Evolutionary conservation across 2,797 vertebrate species (phyloP).

Genomic region (Pogonophryne albipinna): DNA sequence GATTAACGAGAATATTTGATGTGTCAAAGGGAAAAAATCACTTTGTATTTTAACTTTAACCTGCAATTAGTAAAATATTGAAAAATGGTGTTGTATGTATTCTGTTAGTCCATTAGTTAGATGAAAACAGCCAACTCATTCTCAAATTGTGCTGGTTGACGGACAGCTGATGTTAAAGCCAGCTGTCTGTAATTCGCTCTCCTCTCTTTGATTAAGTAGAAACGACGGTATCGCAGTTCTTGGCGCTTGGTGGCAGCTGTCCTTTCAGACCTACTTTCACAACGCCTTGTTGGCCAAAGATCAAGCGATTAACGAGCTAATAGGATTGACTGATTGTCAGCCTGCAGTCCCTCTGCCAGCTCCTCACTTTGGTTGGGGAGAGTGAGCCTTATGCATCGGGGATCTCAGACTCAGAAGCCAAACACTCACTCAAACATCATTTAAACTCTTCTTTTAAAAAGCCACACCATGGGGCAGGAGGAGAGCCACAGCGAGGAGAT

Average conservation of each 20-base stretch:
- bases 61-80: too few relatives aligned
- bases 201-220: not conserved
- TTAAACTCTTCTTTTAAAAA: not conserved
- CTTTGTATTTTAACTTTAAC: too few relatives aligned
- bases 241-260: not conserved
- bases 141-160: too few relatives aligned
- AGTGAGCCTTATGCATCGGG: not conserved
- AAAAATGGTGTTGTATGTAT: too few relatives aligned
- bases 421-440: not conserved
- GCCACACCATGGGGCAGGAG: constrained; percentile 63
- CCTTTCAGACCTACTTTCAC: not conserved
- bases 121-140: too few relatives aligned
- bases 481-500: constrained; percentile 61
- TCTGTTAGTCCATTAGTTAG: too few relatives aligned
- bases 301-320: constrained; percentile 41
- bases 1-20: too few relatives aligned
- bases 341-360: not conserved
- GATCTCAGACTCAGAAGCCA: not conserved
- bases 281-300: not conserved
- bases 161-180: not conserved
- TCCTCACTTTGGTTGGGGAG: constrained; percentile 16
- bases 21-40: too few relatives aligned
- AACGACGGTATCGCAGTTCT: not conserved
- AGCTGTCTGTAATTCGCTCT: not conserved
- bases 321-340: not conserved